Evolutionary conservation across 2,888 invertebrate species (phyloP), one percentile per base, ranked within the genome.

Genomic region (Aproaerema taeniolella): DNA sequence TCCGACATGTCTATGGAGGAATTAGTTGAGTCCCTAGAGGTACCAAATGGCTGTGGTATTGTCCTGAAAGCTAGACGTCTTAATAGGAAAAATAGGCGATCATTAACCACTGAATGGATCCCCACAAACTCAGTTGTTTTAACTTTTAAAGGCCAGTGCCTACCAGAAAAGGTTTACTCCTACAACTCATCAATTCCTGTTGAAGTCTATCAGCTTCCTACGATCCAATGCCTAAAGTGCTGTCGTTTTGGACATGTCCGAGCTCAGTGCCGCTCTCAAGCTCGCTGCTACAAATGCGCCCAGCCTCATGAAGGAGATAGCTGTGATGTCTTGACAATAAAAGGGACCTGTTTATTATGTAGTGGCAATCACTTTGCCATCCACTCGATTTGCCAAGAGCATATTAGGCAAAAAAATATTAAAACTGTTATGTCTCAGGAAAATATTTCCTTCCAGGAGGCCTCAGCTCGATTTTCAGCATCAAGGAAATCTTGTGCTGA

Each of bases 221-320:
- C 45, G 1, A 49, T 46, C 2, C 43, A 42, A 17, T 48, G 45
- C 16, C n/a, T 30, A 0, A 45, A 41, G 2, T 57, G 53, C 25
- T 54, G 52, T 13, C 34, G 48, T 1, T 56, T 46, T 38, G 56
- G 53, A 1, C 53, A 55, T 14, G 38, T 42, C 1, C 46, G 43
- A 24, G 13, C 36, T 1, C 46, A 50, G 9, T 55, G 55, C 28
- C 8, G 55, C 0, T 50, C 55, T 1, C 42, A 48, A 11, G 48
- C 52, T 2, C 37, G 50, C 5, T 53, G 57, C 28, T 49, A 14
- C 16, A 34, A 16, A 1, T 57, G 50, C 35, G 31, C 41, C 1
- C 43, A 49, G 29, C 17, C 32, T 0, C 52, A 56, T 29, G 3
- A 25, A 3, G 50, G 47, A 2, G 42, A 40, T 1, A 15, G 28